Conservation (phyloP, 2,888 invertebrate species). For the Drosophila buzzatii region DNA sequence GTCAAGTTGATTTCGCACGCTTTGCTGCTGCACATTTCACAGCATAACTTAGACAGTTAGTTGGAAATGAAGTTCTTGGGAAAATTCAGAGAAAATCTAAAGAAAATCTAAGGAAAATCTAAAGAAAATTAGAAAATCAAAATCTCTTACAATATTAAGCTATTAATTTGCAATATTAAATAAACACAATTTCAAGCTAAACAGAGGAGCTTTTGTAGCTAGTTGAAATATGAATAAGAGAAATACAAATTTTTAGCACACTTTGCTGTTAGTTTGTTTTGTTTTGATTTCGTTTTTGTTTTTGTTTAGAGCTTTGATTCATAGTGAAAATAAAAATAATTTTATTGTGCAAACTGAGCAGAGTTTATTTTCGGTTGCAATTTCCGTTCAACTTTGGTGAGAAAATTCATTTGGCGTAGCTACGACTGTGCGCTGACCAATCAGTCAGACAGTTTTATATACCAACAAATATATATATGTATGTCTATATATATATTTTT, state of each 20-base stretch:
- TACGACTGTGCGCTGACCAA: slow-evolving; percentile 2
- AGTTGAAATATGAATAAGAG: too few relatives aligned
- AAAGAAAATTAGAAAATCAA: too few relatives aligned
- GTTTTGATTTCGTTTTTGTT: neutral
- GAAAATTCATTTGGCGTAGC: neutral
- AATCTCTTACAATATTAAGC: too few relatives aligned
- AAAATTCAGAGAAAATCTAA: too few relatives aligned
- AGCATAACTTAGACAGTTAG: too few relatives aligned
- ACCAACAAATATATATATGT: neutral
- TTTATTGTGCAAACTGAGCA: neutral
- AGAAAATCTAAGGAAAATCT: too few relatives aligned
- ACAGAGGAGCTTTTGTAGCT: too few relatives aligned
- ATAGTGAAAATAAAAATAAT: neutral
- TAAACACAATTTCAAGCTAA: too few relatives aligned
- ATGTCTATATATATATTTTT: neutral
- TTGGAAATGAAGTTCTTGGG: too few relatives aligned
- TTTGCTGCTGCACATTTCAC: neutral
- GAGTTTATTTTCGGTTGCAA: neutral
- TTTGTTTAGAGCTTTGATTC: neutral
- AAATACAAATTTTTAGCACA: too few relatives aligned
- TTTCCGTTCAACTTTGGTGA: neutral
- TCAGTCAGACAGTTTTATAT: neutral
- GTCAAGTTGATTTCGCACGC: neutral
- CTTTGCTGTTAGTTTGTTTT: neutral
- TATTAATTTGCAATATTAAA: too few relatives aligned